phyloP scores from a whole-genome alignment of 64 coral and sea anemone genomes.

The Astreopora myriophthalma region DNA sequence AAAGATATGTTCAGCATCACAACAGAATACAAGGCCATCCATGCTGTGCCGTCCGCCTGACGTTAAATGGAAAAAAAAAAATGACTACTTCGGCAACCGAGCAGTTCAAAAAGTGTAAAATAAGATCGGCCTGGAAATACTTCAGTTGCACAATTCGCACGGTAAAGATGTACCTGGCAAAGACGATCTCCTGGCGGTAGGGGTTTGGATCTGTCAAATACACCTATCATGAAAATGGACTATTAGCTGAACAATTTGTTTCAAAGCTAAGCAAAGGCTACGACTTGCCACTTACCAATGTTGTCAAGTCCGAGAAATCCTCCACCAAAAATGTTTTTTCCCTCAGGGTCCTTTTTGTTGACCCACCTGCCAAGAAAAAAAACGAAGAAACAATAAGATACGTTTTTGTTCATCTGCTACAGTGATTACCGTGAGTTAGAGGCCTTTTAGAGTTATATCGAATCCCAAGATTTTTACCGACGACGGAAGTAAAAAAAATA shows the following conservation, averaged over 20 bases:
- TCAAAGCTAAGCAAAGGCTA: background rate
- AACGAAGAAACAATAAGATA: background rate
- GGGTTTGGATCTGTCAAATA: constrained; percentile 83
- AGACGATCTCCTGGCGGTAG: constrained; percentile 66
- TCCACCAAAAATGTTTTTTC: constrained; percentile 86
- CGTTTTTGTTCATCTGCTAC: background rate
- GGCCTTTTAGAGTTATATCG: background rate
- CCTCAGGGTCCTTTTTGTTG: constrained; percentile 79
- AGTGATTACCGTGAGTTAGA: background rate
- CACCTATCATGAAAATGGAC: constrained; percentile 27
- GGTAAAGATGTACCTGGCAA: constrained; percentile 47
- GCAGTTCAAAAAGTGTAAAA: background rate
- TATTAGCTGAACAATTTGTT: background rate
- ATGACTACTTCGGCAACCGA: no score
- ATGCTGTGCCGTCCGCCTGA: constrained; percentile 87
- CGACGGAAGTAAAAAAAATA: no score
- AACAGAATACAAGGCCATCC: constrained; percentile 91
- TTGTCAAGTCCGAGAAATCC: constrained; percentile 88
- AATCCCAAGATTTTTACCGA: no score
- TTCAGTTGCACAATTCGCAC: no score
- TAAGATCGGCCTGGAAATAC: background rate
- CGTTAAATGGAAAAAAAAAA: background rate
- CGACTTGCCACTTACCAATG: constrained; percentile 54
- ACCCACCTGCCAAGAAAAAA: constrained; percentile 67
- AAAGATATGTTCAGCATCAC: constrained; percentile 84